phyloP scores from a whole-genome alignment of 2,888 invertebrate genomes.

The Lordiphosa fenestrarum region DNA sequence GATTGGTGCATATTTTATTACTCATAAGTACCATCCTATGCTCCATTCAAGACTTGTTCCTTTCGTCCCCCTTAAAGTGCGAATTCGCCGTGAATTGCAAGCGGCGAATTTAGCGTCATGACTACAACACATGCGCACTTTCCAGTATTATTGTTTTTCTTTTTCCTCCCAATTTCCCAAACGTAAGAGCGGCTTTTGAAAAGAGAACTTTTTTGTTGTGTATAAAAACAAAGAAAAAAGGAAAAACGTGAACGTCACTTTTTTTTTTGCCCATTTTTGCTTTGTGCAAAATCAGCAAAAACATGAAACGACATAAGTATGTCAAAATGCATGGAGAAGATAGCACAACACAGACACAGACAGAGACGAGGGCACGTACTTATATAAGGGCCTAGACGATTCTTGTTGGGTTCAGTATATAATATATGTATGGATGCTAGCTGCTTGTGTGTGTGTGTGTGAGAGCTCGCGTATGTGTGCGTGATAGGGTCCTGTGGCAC shows the following conservation, averaged over 20 bases:
- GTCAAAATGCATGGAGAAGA: constrained; percentile 71
- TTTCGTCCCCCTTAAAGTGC: too few relatives aligned
- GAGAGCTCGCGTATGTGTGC: constrained; percentile 3
- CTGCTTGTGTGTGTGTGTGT: constrained; percentile 24
- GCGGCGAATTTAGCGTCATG: constrained; percentile 49
- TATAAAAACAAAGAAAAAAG: constrained; percentile 23
- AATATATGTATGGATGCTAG: constrained; percentile 25
- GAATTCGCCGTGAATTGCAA: constrained; percentile 44
- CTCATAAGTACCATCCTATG: too few relatives aligned
- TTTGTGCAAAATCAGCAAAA: constrained; percentile 73
- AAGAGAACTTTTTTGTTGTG: constrained; percentile 52
- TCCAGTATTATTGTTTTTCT: constrained; percentile 37
- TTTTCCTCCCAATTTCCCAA: not conserved
- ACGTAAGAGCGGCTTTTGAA: constrained; percentile 45
- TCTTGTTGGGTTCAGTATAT: constrained; percentile 47
- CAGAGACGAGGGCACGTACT: constrained; percentile 55
- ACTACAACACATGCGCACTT: constrained; percentile 62
- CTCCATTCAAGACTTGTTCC: too few relatives aligned
- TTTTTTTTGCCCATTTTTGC: constrained; percentile 13
- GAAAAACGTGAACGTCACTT: constrained; percentile 41
- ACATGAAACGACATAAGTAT: constrained; percentile 74
- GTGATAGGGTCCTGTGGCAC: constrained; percentile 13
- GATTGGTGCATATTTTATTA: too few relatives aligned
- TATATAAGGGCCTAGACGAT: constrained; percentile 68
- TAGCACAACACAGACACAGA: constrained; percentile 30